These are phyloP conservation scores for Trematomus bernacchii DNA, from an alignment of 2,797 vertebrate species.

Conservation along the genomic window DNA sequence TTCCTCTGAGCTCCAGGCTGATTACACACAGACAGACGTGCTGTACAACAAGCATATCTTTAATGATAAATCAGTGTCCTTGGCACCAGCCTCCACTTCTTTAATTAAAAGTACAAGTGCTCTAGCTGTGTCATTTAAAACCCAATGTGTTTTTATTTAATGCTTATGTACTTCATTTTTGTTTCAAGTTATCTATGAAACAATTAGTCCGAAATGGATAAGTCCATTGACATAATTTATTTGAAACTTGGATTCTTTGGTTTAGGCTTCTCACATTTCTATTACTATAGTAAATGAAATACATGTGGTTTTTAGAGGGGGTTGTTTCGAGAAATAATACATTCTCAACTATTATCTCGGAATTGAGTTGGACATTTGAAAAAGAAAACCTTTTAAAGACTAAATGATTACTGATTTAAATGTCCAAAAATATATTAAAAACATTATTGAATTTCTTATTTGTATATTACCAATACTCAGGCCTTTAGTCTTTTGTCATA, in stretches of 20 bases:
- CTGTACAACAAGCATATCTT: slow-evolving; percentile 14
- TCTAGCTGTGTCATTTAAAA: slow-evolving; percentile 3
- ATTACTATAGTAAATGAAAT: too few relatives aligned
- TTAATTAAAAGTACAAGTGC: not conserved
- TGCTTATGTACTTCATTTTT: not conserved
- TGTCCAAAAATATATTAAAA: too few relatives aligned
- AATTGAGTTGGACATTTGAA: not conserved
- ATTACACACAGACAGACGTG: slow-evolving; percentile 32
- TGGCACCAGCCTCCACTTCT: not conserved
- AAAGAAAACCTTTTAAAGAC: not conserved
- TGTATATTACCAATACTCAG: too few relatives aligned
- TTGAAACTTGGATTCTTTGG: not conserved
- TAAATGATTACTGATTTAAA: not conserved
- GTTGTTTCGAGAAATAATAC: not conserved
- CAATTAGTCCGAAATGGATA: not conserved
- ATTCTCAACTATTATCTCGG: too few relatives aligned
- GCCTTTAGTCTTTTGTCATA: too few relatives aligned
- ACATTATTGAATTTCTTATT: too few relatives aligned
- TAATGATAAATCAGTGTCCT: slow-evolving; percentile 30
- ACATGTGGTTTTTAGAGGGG: not conserved
- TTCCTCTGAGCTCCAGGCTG: slow-evolving; percentile 25
- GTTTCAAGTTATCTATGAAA: not conserved
- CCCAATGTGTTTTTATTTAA: not conserved
- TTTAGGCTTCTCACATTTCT: too few relatives aligned
- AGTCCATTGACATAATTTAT: not conserved